phyloP scores from a whole-genome alignment of 2,888 invertebrate genomes.

The Galeruca laticollis region DNA sequence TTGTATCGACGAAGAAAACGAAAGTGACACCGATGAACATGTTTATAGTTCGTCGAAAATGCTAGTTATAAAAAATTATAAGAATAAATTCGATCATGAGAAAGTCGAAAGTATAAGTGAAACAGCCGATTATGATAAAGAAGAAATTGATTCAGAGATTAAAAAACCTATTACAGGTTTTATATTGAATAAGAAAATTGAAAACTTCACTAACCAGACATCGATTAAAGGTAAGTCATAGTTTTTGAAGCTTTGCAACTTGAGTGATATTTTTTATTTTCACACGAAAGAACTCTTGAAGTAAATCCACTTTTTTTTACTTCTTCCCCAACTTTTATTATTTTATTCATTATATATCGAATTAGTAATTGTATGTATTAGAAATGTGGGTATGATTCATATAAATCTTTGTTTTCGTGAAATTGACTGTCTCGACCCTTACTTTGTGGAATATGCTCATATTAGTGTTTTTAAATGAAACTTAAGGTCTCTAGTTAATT shows the following conservation, averaged over 20 bases:
- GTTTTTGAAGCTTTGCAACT: constrained; percentile 12
- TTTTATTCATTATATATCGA: too few species aligned
- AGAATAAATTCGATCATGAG: constrained; percentile 18
- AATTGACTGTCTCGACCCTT: too few species aligned
- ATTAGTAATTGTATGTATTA: too few species aligned
- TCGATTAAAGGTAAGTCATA: constrained; percentile 52
- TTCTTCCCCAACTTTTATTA: neutral
- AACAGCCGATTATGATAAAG: constrained; percentile 23
- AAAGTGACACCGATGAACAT: constrained; percentile 40
- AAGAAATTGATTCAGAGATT: constrained; percentile 14
- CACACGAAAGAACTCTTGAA: too few species aligned
- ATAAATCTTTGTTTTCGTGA: too few species aligned
- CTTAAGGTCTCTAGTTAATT: too few species aligned
- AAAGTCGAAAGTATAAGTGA: constrained; percentile 21
- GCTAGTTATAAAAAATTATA: constrained; percentile 35
- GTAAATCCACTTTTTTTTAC: neutral
- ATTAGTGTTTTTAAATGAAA: too few species aligned
- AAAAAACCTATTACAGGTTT: constrained; percentile 27
- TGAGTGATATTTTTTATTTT: constrained; percentile 4
- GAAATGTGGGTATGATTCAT: too few species aligned
- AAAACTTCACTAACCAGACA: constrained; percentile 49
- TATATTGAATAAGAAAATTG: constrained; percentile 50
- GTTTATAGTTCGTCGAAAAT: constrained; percentile 28
- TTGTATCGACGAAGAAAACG: constrained; percentile 60
- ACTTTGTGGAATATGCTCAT: too few species aligned